Evolutionary conservation across 1,140 invertebrate species (phyloP), one percentile per base, ranked within the genome.

Genomic region (Ceratina japonica): DNA sequence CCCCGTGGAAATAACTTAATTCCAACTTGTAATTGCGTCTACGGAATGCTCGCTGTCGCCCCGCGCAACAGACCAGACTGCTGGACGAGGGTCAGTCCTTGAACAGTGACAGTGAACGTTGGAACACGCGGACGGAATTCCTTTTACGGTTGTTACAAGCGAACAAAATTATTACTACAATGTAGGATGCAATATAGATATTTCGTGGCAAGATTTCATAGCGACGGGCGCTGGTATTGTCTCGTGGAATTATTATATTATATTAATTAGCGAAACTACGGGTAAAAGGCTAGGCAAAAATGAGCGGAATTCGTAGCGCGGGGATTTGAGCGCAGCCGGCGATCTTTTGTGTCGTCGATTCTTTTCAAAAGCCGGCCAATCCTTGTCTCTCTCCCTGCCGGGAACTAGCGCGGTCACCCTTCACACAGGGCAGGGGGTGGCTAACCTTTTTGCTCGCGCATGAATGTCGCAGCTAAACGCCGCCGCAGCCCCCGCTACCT

Each of bases 1-100:
- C 58, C 71, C 61, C 71, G 75, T 79, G 84, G 79, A 79, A 85
- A 86, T 86, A 85, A 85, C 72, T 82, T 52, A 65, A 82, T 79
- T 62, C 66, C 20, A 64, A 73, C 65, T 79, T 74, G 79, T 82
- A 81, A 84, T 85, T 82, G 79, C 70, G 5, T 62, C 56, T 27
- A 22, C 27, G 27, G 37, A 59, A 20, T 44, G 52, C 37, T 5
- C 7, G 18, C 13, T 18, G 58, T 5, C 66, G 18, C 44, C 49
- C n/a, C 5, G 18, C 66, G 18, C 44, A 49, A 18, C 13, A 18
- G 54, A 56, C n/a, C 54, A 18, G 54, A 16, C 54, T 56, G 16
- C 54, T 56, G 15, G 54, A 4, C 12, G 37, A 12, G 44, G 64
- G 20, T 22, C 16, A 0, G 44, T 22, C 20, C 44, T 20, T n/a